Evolutionary conservation across 2,113 vertebrate genomes (phyloP).

Genomic region (Tragelaphus imberbis): DNA sequence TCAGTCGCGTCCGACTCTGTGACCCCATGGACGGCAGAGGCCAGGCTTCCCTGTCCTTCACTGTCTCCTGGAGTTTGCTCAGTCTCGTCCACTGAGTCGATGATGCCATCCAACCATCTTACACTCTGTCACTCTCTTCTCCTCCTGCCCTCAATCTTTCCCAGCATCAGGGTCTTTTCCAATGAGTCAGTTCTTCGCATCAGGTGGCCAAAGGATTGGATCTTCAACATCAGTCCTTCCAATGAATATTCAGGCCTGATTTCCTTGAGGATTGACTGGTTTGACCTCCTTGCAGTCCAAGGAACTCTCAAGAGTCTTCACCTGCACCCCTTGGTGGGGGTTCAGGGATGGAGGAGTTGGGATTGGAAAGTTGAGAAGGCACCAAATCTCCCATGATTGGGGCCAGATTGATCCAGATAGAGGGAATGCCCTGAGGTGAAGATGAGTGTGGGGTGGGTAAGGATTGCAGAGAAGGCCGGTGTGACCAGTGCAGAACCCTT

Average conservation of each 20-base stretch:
- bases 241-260: neutral
- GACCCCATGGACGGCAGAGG: neutral
- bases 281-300: neutral
- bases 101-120: neutral
- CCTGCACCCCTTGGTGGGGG: neutral
- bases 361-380: neutral
- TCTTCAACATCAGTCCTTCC: neutral
- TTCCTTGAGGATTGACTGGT: neutral
- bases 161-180: neutral
- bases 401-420: neutral
- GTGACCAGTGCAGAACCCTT: neutral
- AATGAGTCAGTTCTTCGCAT: neutral
- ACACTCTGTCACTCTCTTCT: neutral
- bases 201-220: neutral
- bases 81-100: neutral
- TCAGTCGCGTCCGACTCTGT: neutral
- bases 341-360: neutral
- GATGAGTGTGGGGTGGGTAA: neutral
- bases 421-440: neutral
- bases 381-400: neutral
- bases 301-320: neutral
- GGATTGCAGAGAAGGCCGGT: neutral
- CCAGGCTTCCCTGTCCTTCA: neutral
- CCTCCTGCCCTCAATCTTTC: neutral
- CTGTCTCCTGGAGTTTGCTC: neutral